Evolutionary conservation across 2,888 invertebrate genomes (phyloP), one percentile per base, ranked within the genome.

Genomic region (Crepidodera aurea): DNA sequence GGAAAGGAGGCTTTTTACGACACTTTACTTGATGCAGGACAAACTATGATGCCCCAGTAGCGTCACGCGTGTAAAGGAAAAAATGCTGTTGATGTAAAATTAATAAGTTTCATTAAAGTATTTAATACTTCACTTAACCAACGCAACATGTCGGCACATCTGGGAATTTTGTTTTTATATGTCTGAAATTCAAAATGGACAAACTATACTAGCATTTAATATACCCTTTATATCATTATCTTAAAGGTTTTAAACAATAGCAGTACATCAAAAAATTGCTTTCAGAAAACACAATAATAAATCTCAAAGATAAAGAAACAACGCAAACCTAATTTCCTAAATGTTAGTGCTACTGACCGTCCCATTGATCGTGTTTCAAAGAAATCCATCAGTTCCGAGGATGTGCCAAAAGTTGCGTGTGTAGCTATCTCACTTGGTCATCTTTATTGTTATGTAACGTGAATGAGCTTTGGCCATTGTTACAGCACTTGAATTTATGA

Each of bases 401-500:
- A 55, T 44, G 44, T 44, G 51, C 51, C 44, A 42, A 42, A 53
- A 51, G 34, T 60, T 46, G 59, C 65, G 61, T 58, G 58, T 22
- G 32, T n/a, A 40, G 29, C 29, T 62, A 65, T 65, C 65, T 48
- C 16, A 48, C 32, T 50, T 12, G 51, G 54, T 58, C 61, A 66
- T 64, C 66, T 66, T 62, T 53, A 64, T 61, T 64, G 66, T 64
- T 61, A 44, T 58, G 46, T 51, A 61, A 48, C 40, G 32, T 25
- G 34, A 60, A 56, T 50, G 62, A 55, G 51, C 51, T 55, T 56
- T 62, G 56, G 59, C 58, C 40, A 62, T 59, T 59, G 65, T 65
- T 60, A 48, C 42, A 57, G 51, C 57, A 59, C 55, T 62, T 42
- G 62, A 60, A 65, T 67, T 64, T 65, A 67, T 62, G 55, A 62